A percentile compares a stretch with the other conserved stretches of the same genome.
phyloP scores from a whole-genome alignment of 1,140 invertebrate genomes.

The Papilio polytes region DNA sequence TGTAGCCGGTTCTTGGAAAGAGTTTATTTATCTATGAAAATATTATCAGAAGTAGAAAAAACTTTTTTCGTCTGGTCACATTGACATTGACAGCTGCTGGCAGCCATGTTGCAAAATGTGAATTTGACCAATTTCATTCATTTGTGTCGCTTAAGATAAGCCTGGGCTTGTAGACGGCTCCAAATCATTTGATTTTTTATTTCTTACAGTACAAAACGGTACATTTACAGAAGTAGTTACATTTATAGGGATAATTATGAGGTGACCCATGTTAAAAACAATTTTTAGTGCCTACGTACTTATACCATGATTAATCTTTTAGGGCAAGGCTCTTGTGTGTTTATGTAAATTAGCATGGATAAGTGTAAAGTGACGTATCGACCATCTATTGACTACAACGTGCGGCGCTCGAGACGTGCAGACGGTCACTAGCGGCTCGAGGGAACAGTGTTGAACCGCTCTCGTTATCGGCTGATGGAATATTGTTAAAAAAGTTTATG shows the following conservation, averaged over 20 bases:
- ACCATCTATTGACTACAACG: constrained; percentile 69
- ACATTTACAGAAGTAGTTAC: constrained; percentile 1
- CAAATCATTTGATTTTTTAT: constrained; percentile 27
- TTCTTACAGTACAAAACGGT: neutral
- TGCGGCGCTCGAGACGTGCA: constrained; percentile 59
- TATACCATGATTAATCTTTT: constrained; percentile 80
- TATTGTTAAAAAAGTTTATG: constrained; percentile 46
- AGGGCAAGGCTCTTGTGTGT: constrained; percentile 75
- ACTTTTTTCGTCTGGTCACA: constrained; percentile 44
- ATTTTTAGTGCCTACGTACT: constrained; percentile 77
- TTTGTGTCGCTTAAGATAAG: constrained; percentile 48
- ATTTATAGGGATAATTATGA: constrained; percentile 48
- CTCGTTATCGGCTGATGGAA: constrained; percentile 58
- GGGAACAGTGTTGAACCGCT: constrained; percentile 43
- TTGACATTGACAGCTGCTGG: constrained; percentile 63
- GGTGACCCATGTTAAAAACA: constrained; percentile 68
- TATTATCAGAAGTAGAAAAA: neutral
- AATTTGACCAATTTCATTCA: constrained; percentile 61
- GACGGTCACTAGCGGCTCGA: constrained; percentile 49
- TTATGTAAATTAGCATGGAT: constrained; percentile 79
- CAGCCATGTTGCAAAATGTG: constrained; percentile 73
- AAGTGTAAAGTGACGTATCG: constrained; percentile 66
- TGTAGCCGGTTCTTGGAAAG: too few species aligned
- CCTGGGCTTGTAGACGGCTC: constrained; percentile 39
- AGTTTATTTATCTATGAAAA: too few species aligned